Evolutionary conservation across 2,888 invertebrate species (phyloP).

Genomic region (Protonemura montana): DNA sequence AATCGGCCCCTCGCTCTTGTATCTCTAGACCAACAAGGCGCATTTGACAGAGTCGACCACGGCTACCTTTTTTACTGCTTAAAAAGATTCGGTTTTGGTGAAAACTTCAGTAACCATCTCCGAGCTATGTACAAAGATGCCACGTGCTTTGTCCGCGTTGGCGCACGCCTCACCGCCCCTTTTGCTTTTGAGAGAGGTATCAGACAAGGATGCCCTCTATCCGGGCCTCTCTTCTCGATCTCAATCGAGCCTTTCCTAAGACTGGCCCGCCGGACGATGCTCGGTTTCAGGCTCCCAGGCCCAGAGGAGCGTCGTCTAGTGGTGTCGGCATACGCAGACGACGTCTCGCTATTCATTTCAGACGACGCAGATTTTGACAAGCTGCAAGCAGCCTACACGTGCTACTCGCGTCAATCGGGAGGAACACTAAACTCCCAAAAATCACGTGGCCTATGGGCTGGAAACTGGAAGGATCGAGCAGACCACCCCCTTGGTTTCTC

Average conservation of each 20-base stretch:
- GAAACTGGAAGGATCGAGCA: constrained; percentile 10
- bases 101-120: neutral
- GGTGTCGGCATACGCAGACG: constrained; percentile 18
- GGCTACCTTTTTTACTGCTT: constrained; percentile 32
- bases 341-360: constrained; percentile 10
- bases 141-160: constrained; percentile 7
- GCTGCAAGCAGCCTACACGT: neutral
- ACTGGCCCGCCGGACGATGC: neutral
- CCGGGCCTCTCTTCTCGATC: constrained; percentile 20
- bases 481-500: constrained; percentile 33
- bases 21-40: constrained; percentile 32
- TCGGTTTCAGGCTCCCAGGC: neutral
- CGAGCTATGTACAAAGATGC: neutral
- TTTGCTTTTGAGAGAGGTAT: constrained; percentile 16
- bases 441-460: constrained; percentile 26
- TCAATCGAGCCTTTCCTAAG: constrained; percentile 14
- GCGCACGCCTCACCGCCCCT: neutral
- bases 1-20: constrained; percentile 18
- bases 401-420: constrained; percentile 14
- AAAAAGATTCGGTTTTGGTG: constrained; percentile 1
- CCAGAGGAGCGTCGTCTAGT: neutral
- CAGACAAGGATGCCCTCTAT: constrained; percentile 8
- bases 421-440: constrained; percentile 30
- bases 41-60: constrained; percentile 41
- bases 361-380: neutral